These are phyloP conservation scores for Delichon dasypus DNA, from an alignment of 2,797 vertebrate genomes.

Conservation along the genomic window DNA sequence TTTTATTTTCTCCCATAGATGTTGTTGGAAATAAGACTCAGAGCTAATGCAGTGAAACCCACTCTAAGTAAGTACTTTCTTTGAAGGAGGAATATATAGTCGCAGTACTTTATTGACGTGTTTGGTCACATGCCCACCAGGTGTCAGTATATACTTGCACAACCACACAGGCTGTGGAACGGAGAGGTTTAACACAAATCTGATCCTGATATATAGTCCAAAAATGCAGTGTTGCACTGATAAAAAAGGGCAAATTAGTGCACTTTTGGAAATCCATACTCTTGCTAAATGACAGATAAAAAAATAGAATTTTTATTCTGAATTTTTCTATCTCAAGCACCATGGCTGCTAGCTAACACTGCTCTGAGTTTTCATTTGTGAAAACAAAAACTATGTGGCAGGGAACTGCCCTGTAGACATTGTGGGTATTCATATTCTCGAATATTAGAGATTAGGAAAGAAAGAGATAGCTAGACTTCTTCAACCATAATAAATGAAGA, in stretches of 20 bases:
- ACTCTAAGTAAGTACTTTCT: not conserved
- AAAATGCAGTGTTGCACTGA: not conserved
- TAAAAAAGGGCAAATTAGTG: not conserved
- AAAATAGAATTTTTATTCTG: not conserved
- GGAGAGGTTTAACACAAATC: not conserved
- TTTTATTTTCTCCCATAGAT: not conserved
- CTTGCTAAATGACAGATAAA: not conserved
- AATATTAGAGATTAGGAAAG: not conserved
- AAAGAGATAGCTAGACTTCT: not conserved
- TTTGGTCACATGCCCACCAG: conserved; percentile 54
- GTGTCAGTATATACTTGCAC: conserved; percentile 58
- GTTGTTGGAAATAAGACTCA: not conserved
- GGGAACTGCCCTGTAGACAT: not conserved
- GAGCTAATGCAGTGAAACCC: not conserved
- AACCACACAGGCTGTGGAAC: not conserved
- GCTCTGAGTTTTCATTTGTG: not conserved
- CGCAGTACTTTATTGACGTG: rapidly evolving
- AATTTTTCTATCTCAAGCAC: not conserved
- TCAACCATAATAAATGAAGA: not conserved
- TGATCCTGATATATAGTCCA: not conserved
- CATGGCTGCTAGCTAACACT: not conserved
- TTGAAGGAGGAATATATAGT: rapidly evolving
- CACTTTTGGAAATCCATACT: not conserved
- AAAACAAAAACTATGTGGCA: not conserved
- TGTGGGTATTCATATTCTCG: not conserved